Evolutionary conservation across 2,888 invertebrate genomes (phyloP).

Genomic region (Chloroclystis v-ata): DNA sequence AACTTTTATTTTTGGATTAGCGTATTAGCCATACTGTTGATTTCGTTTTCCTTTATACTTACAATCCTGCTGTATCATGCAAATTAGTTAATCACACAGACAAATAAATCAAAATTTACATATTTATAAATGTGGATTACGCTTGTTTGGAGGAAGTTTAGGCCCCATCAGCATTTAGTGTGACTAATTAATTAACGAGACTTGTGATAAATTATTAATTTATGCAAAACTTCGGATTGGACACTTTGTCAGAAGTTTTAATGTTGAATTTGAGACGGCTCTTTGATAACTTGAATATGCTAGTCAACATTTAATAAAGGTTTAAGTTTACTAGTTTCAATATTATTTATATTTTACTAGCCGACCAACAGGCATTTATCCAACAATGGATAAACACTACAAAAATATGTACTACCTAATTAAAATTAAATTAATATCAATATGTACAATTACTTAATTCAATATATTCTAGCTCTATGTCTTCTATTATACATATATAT

Average conservation of each 20-base stretch:
- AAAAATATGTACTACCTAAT: too few species aligned
- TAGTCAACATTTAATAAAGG: neutral
- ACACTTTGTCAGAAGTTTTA: conserved; percentile 2
- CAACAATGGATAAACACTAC: too few species aligned
- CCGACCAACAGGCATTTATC: too few species aligned
- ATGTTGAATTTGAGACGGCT: conserved; percentile 1
- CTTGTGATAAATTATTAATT: conserved; percentile 15
- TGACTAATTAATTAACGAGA: conserved; percentile 26
- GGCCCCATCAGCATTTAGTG: conserved; percentile 8
- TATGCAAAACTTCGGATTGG: conserved; percentile 9
- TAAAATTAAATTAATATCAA: too few species aligned
- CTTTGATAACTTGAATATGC: neutral
- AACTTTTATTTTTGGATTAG: conserved; percentile 23
- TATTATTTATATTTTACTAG: too few species aligned
- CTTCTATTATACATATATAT: too few species aligned
- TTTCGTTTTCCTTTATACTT: conserved; percentile 22
- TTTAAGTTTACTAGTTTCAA: too few species aligned
- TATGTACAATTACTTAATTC: too few species aligned
- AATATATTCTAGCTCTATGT: too few species aligned
- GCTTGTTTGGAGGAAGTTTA: conserved; percentile 14
- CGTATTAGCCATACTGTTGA: conserved; percentile 18
- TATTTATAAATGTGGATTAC: conserved; percentile 11
- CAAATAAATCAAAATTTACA: conserved; percentile 20
- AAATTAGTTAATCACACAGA: conserved; percentile 12
- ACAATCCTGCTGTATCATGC: conserved; percentile 15